Evolutionary conservation across 2,888 invertebrate genomes (phyloP).

Genomic region (Pocota personata): DNA sequence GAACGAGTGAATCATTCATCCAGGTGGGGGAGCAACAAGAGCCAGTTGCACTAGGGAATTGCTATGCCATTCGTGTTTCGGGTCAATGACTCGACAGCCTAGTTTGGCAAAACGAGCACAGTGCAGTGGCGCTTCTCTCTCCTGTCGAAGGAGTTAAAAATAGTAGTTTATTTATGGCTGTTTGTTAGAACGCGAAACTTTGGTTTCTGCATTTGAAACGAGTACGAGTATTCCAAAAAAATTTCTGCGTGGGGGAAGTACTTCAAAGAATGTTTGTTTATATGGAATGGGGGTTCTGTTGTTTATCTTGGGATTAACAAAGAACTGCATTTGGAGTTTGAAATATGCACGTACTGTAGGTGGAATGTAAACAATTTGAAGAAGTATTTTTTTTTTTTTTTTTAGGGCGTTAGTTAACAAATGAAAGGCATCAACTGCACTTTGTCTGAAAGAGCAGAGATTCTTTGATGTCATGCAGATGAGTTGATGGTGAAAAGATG

Average conservation of each 20-base stretch:
- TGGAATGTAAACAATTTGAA: constrained; percentile 16
- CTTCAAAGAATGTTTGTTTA: constrained; percentile 3
- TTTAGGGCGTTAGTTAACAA: background rate
- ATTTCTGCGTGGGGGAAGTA: background rate
- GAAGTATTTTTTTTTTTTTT: background rate
- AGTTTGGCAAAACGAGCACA: constrained; percentile 55
- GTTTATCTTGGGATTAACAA: constrained; percentile 27
- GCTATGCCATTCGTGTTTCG: constrained; percentile 53
- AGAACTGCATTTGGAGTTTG: constrained; percentile 27
- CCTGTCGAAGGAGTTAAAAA: constrained; percentile 49
- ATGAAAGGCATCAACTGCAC: background rate
- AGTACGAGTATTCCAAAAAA: background rate
- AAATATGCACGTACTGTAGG: background rate
- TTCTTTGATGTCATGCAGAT: background rate
- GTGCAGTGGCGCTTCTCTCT: constrained; percentile 37
- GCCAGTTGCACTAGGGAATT: constrained; percentile 12
- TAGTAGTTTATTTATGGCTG: constrained; percentile 42
- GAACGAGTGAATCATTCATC: constrained; percentile 35
- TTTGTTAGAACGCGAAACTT: constrained; percentile 19
- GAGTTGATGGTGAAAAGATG: background rate
- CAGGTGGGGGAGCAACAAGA: background rate
- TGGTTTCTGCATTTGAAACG: constrained; percentile 1
- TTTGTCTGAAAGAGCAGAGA: background rate
- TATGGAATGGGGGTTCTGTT: constrained; percentile 19
- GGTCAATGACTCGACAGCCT: constrained; percentile 71